phyloP scores from a whole-genome alignment of 2,888 invertebrate species.

The Microctonus hyperodae region DNA sequence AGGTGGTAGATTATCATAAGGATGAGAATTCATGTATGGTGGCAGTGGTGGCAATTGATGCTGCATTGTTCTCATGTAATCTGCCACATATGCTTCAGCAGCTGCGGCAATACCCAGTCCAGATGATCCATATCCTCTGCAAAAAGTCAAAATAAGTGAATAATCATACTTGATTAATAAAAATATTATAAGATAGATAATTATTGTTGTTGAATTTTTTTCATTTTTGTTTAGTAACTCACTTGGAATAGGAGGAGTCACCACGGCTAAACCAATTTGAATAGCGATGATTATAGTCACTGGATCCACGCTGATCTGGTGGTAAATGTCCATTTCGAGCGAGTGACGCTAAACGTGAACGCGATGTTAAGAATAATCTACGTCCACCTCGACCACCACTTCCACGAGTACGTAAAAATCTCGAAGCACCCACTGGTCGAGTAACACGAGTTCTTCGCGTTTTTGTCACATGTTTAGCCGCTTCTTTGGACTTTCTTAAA shows the following conservation, averaged over 20 bases:
- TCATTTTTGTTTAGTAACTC: slow-evolving; percentile 34
- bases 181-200: too few relatives aligned
- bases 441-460: slow-evolving; percentile 65
- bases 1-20: slow-evolving; percentile 61
- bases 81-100: slow-evolving; percentile 87
- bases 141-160: slow-evolving; percentile 30
- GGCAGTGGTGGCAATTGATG: slow-evolving; percentile 86
- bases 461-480: slow-evolving; percentile 72
- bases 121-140: slow-evolving; percentile 63
- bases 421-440: slow-evolving; percentile 51
- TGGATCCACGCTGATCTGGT: slow-evolving; percentile 52
- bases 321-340: slow-evolving; percentile 55
- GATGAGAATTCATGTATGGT: slow-evolving; percentile 80
- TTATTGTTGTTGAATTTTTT: background rate
- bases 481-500: slow-evolving; percentile 83
- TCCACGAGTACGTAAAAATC: slow-evolving; percentile 58
- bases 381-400: slow-evolving; percentile 58
- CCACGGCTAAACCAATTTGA: slow-evolving; percentile 57
- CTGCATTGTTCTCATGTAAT: slow-evolving; percentile 89
- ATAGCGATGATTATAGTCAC: slow-evolving; percentile 57
- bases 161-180: background rate
- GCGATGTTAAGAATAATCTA: slow-evolving; percentile 72
- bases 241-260: slow-evolving; percentile 59
- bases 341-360: slow-evolving; percentile 68
- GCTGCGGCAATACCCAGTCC: slow-evolving; percentile 70